These are phyloP conservation scores for Xenopus tropicalis DNA, from an alignment of 2,113 vertebrate genomes.

Conservation along the genomic window UCB_Xtro_10.0 CM004450.2:103625001-103625500, in stretches of 20 bases:
- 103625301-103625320: constrained; percentile 44
- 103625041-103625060: constrained; percentile 42
- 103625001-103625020: constrained; percentile 19
- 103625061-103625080: constrained; percentile 27
- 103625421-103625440: constrained; percentile 39
- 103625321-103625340: constrained; percentile 26
- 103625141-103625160: constrained; percentile 31
- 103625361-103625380: constrained; percentile 11
- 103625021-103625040: constrained; percentile 18
- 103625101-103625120: constrained; percentile 27
- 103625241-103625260: constrained; percentile 9
- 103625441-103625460: constrained; percentile 34
- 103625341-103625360: background rate
- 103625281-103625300: constrained; percentile 33
- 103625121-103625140: constrained; percentile 41
- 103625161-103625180: constrained; percentile 36
- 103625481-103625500: constrained; percentile 23
- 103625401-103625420: constrained; percentile 26
- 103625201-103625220: background rate
- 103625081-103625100: constrained; percentile 20
- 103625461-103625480: constrained; percentile 1
- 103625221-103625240: background rate
- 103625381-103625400: constrained; percentile 7
- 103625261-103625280: constrained; percentile 15
- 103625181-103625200: rapidly evolving